Evolutionary conservation across 2,888 invertebrate genomes (phyloP), one percentile per base, ranked within the genome.

Genomic region (Pollenia angustigena): DNA sequence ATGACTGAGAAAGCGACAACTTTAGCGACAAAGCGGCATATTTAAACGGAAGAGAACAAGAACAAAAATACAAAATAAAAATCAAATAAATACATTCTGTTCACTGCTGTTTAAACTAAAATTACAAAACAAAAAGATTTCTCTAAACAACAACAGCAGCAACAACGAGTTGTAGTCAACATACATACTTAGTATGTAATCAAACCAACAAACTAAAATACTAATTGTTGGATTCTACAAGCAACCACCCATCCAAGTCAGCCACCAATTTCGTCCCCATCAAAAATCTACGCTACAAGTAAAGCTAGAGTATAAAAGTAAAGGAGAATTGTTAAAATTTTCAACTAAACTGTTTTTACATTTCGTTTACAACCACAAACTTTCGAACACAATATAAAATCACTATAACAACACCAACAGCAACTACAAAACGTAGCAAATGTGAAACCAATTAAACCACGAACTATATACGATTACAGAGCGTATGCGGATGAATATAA

Each of bases 361-460:
- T 69, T 71, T 64, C 23, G n/a, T 68, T 42, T 80, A n/a, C 48
- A 54, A 80, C 72, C 74, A 74, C 50, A 54, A 56, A 23, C 48
- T 72, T 7, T 18, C 72, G 50, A 78, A 78, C 54, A 56, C 1
- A 66, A 74, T 74, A 76, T 60, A 68, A 42, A 48, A 18, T 42
- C 14, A n/a, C 54, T 54, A 54, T 40, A 56, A 46, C 68, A 40
- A 52, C 58, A 60, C 44, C 23, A 68, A 11, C 52, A 18, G 0
- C 16, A 46, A n/a, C 46, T 46, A 50, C 1, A 56, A 48, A 56
- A 32, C 58, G 69, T 56, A 16, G 66, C 69, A 82, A 75, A 75
- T 81, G 80, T 76, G 66, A 80, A 83, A 86, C 76, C 80, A 86
- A 83, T 86, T 83, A 86, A 81, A 76, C 75, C 82, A 81, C 80